Evolutionary conservation across 2,113 vertebrate genomes (phyloP), one percentile per base, ranked within the genome.

Genomic region (Dipodomys spectabilis): DNA sequence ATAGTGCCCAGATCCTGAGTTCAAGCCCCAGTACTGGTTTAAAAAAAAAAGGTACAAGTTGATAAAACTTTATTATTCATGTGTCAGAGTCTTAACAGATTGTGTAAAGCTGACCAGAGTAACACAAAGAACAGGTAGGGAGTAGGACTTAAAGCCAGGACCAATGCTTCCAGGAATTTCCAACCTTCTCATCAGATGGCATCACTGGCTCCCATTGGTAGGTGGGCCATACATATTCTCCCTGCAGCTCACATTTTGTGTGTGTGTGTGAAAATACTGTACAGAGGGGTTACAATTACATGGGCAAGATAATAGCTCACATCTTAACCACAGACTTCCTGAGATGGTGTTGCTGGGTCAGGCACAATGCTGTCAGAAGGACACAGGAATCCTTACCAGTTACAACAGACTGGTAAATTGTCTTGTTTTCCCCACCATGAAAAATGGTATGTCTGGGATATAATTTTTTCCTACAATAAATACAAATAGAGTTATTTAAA

Each of bases 31-130:
- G 49, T 53, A 53, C 11, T 13, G 12, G 49, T 13, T 11, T 11
- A 11, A 53, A 53, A 53, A 53, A 53, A 53, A 53, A 53, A 53
- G 12, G 12, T 13, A 53, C 9, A 20, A 64, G 77, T 95, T 90
- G 79, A 82, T 86, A 53, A 68, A 94, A 89, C 90, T 86, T 75
- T 39, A 82, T 86, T 78, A 62, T 83, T 92, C 57, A 25, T 32
- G 20, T 57, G 22, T 45, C 64, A 6, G 19, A 62, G 28, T 6
- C 16, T 45, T 75, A 11, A 53, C 49, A 32, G 25, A 20, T 75
- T 60, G 1, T 75, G 16, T 64, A 20, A 53, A 82, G 22, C 69
- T 78, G 35, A 45, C 20, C 77, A 27, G 45, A 90, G 39, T 27
- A n/a, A 82, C 4, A 77, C 49, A 45, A 57, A 27, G 44, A 62